Evolutionary conservation across 2,797 vertebrate genomes (phyloP).

Genomic region (Agapornis canus): DNA sequence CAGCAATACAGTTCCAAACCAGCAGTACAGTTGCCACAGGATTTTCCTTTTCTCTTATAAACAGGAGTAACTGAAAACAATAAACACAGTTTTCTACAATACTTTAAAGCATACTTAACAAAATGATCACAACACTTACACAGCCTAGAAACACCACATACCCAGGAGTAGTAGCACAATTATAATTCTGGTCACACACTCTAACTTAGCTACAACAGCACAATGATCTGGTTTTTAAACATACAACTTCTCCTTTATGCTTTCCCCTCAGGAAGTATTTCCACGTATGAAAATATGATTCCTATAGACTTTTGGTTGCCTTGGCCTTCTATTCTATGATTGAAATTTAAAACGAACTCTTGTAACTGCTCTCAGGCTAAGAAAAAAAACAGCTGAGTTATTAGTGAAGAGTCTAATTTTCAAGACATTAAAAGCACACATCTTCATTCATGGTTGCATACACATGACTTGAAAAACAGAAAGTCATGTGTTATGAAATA

Average conservation of each 20-base stretch:
- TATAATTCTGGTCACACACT: not conserved
- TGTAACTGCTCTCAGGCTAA: not conserved
- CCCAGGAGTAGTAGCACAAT: not conserved
- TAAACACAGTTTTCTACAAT: not conserved
- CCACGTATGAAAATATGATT: not conserved
- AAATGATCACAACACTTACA: not conserved
- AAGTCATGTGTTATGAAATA: not conserved
- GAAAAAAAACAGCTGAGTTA: not conserved
- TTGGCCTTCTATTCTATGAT: not conserved
- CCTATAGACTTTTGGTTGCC: not conserved
- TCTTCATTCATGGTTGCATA: not conserved
- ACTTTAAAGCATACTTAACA: not conserved
- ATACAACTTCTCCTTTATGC: not conserved
- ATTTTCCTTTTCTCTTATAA: not conserved
- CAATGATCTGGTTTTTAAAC: not conserved
- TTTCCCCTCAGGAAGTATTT: not conserved
- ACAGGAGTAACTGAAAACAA: not conserved
- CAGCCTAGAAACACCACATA: not conserved
- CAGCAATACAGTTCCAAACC: not conserved
- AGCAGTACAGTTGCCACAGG: not conserved
- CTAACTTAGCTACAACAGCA: not conserved
- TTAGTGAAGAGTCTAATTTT: not conserved
- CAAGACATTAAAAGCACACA: not conserved
- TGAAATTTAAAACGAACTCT: not conserved
- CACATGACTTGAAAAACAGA: rapidly evolving